These are phyloP conservation scores for Catonia carolina DNA, from an alignment of 2,888 invertebrate genomes.

Conservation along the genomic window DNA sequence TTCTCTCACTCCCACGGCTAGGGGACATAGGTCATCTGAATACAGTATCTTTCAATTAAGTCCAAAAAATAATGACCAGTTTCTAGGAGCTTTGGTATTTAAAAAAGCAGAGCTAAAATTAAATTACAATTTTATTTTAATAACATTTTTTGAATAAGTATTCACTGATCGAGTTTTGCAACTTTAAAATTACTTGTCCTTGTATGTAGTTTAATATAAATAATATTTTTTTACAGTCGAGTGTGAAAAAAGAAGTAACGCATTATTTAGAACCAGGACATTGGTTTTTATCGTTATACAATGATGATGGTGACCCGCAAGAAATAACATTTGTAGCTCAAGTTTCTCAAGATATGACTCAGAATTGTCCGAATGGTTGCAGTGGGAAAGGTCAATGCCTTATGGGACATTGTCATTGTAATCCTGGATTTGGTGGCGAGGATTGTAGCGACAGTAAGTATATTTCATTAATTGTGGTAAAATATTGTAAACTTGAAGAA, in stretches of 20 bases:
- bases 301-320: conserved; percentile 88
- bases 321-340: conserved; percentile 78
- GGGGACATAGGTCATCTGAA: too few relatives aligned
- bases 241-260: conserved; percentile 84
- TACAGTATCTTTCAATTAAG: too few relatives aligned
- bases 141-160: too few relatives aligned
- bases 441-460: conserved; percentile 92
- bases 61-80: too few relatives aligned
- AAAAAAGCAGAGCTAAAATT: too few relatives aligned
- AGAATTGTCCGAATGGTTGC: conserved; percentile 93
- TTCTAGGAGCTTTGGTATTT: too few relatives aligned
- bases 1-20: too few relatives aligned
- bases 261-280: conserved; percentile 94
- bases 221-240: conserved; percentile 64
- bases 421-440: conserved; percentile 91
- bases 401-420: conserved; percentile 91
- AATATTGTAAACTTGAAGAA: too few relatives aligned
- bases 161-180: too few relatives aligned
- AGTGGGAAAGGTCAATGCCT: conserved; percentile 95
- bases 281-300: conserved; percentile 94
- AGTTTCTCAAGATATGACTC: conserved; percentile 86
- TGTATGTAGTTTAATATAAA: too few relatives aligned
- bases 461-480: not conserved
- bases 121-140: too few relatives aligned
- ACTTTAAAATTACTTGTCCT: too few relatives aligned